A percentile compares a stretch with the other conserved stretches of the same genome.
phyloP scores from a whole-genome alignment of 2,888 invertebrate genomes.

The Macaria liturata region DNA sequence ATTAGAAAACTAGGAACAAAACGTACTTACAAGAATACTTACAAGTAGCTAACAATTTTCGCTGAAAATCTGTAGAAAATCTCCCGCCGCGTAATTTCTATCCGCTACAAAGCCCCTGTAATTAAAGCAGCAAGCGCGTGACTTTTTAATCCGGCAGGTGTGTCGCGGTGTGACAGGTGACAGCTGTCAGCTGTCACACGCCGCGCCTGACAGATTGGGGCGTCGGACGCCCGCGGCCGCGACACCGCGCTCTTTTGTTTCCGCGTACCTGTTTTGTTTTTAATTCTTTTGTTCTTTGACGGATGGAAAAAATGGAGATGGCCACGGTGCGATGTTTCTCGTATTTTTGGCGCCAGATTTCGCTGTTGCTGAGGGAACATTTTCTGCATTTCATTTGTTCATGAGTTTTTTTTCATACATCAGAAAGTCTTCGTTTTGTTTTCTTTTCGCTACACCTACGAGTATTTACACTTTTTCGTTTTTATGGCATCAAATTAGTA shows the following conservation, averaged over 20 bases:
- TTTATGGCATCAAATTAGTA: too few relatives aligned
- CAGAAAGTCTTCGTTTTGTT: too few relatives aligned
- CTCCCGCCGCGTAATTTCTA: neutral
- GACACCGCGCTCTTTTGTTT: constrained; percentile 45
- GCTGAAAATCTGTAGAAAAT: too few relatives aligned
- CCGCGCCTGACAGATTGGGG: constrained; percentile 72
- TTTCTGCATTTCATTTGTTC: too few relatives aligned
- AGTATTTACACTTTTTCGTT: too few relatives aligned
- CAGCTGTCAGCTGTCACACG: constrained; percentile 42
- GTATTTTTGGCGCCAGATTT: constrained; percentile 4
- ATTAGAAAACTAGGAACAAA: too few relatives aligned
- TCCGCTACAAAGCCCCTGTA: neutral
- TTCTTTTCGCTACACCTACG: too few relatives aligned
- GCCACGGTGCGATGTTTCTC: constrained; percentile 9
- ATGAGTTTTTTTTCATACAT: too few relatives aligned
- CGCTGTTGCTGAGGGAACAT: neutral
- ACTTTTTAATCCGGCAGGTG: constrained; percentile 45
- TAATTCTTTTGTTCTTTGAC: constrained; percentile 32
- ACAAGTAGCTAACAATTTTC: too few relatives aligned
- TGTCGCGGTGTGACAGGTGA: constrained; percentile 58
- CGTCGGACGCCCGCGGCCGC: constrained; percentile 57
- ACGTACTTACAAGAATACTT: too few relatives aligned
- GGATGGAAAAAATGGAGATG: constrained; percentile 15
- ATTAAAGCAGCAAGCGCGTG: constrained; percentile 18
- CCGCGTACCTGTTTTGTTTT: constrained; percentile 52